Base-by-base conservation (phyloP, 2,888 invertebrate species). In the Belgica antarctica region DNA sequence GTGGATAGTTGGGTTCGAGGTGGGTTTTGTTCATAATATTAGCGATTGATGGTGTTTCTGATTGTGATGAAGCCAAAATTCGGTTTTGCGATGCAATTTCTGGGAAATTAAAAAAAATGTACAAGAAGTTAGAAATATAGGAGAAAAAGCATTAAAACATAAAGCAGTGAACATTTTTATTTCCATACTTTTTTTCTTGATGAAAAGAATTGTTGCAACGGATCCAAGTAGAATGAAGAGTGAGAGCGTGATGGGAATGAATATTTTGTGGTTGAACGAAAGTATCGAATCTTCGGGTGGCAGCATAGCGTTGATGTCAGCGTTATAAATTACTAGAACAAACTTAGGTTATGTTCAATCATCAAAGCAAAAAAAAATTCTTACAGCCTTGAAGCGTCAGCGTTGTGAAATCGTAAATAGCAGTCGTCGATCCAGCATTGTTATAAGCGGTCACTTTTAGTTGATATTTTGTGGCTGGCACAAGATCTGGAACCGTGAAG, bases 381-480 rank as follows among this genome's bases (percentile, higher is more conserved):
- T 83, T 79, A 88, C 92, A 87, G 78, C 90, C 90, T 75, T 86
- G 86, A 15, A 88, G 81, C 4, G 89, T 88, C 72, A 91, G 84
- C 1, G 93, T 94, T 27, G 91, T 90, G 77, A 92, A 90, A 81
- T 92, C 92, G 77, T 92, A 93, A 10, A 90, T 82, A 0, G 91
- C 91, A 61, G 87, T 85, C 1, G 90, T 90, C 72, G 89, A 89
- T 0, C 94, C 94, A 0, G 93, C 93, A 78, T 92, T 92, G 79
- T 94, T 94, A 77, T 90, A 89, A 0, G 93, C 92, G 1, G 88
- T 89, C 72, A 90, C 88, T 72, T 86, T 85, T 5, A 90, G 81
- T 71, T 87, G 86, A 77, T 90, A 90, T 75, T 87, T 87, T 0
- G 89, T 87, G 52, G 89, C 89, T 0, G 93, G 88, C 72, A 86